Evolutionary conservation across 2,797 vertebrate species (phyloP), one percentile per base, ranked within the genome.

Genomic region (Phalanger gymnotis): DNA sequence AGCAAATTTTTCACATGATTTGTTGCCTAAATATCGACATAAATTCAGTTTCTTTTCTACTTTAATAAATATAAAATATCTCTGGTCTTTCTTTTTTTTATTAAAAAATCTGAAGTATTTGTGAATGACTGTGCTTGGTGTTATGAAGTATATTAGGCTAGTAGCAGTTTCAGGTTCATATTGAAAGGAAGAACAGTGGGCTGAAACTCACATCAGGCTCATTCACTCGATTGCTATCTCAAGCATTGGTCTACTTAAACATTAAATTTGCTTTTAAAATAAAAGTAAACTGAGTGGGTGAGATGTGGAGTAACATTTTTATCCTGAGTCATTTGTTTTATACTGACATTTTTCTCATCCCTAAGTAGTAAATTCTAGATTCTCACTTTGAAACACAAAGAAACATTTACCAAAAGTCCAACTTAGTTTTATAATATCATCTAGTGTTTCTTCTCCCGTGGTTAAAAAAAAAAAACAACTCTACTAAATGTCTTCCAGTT

Each of bases 301-400:
- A 94, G 57, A 13, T 95, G 14, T 91, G 40, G 56, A 90, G n/a
- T 92, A 93, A 94, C 90, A 58, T 95, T 95, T 96, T 97, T 96
- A 95, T 96, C 95, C 96, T 97, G 61, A 96, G 93, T 97, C 96
- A 95, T 94, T 96, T 97, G 90, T 92, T 97, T 93, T 96, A 92
- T 96, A 93, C 73, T 96, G 87, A 94, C 73, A 73, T 96, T 52
- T 94, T 97, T 98, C 95, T 96, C 73, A 93, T 94, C 94, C 90
- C 95, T 55, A 91, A 93, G n/a, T 96, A 94, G 92, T 95, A 96
- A 96, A 90, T 94, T 97, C 93, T 97, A 90, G 90, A 97, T 94
- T 96, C 87, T 91, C 94, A 92, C 93, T 97, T 96, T 97, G 96
- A 97, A 96, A 95, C 96, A 97, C 34, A 94, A 96, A 97, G 94